Base-by-base conservation (phyloP, 2,797 vertebrate genomes). In the Enteromius trimaculatus region DNA sequence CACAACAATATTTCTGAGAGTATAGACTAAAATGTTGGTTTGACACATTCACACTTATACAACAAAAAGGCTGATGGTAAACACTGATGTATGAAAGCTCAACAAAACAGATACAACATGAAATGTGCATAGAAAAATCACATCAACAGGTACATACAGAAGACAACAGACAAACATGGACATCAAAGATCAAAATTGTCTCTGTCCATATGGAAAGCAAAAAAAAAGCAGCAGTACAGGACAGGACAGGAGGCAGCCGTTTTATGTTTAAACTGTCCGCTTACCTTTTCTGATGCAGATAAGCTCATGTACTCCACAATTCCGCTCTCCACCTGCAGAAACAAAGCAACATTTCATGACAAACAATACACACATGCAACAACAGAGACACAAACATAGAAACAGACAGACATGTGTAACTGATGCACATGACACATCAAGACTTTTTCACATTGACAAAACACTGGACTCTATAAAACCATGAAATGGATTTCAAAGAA, bases 271-370 rank as follows among this genome's bases (percentile, higher is more conserved):
- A 86, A 91, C 87, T 88, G 76, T 82, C 82, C 90, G 19, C 92
- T 95, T 96, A 99, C 98, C 98, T 98, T 98, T 99, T 90, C 98
- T 95, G 94, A 98, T 95, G 94, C 98, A 99, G 94, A 99, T 96
- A 90, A 99, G 95, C 91, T 99, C 98, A 92, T 99, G 97, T 80
- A 98, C 97, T 94, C 98, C 98, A 91, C 98, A 99, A 88, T 97
- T 97, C 91, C 97, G 95, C 90, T 99, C 98, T 89, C 98, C 97
- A 95, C 97, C 98, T 99, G 93, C 69, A 90, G 90, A 93, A 89
- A 95, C 93, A 95, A 94, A 91, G 83, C 84, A 91, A 91, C 49
- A 88, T 79, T 93, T 88, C 89, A 93, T 92, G 90, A 93, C 89
- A 76, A 86, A 84, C 87, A 4, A 68, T 77, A 78, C 21, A 74